Conservation (phyloP, 1,140 invertebrate genomes). For the Drosophila bocki region DNA sequence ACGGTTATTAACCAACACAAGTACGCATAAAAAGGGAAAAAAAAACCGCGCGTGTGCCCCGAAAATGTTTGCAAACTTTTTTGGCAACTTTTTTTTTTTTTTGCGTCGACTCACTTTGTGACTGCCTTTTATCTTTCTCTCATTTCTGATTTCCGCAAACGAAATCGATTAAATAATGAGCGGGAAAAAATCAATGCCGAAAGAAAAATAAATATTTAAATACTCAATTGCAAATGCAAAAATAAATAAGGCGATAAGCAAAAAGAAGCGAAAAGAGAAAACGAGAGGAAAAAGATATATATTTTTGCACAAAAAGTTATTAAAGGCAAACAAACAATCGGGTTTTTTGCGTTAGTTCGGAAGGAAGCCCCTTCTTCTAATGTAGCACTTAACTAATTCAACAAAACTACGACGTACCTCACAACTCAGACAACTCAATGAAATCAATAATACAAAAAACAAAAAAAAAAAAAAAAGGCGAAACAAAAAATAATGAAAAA, state of each 20-base stretch:
- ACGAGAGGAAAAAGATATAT: constrained; percentile 7
- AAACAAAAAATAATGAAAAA: constrained; percentile 56
- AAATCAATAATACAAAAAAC: constrained; percentile 65
- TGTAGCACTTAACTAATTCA: constrained; percentile 78
- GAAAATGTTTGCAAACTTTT: constrained; percentile 64
- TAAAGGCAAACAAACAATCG: constrained; percentile 33
- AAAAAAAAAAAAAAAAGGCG: constrained; percentile 24
- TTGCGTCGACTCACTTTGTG: constrained; percentile 27
- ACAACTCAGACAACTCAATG: constrained; percentile 52
- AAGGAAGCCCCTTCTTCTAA: constrained; percentile 51
- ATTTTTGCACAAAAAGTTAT: constrained; percentile 41
- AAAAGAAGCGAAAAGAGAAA: constrained; percentile 21
- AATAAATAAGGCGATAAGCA: constrained; percentile 31
- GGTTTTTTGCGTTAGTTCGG: constrained; percentile 8
- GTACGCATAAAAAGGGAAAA: constrained; percentile 13
- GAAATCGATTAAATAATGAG: constrained; percentile 78
- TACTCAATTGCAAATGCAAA: constrained; percentile 54
- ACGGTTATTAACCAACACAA: constrained; percentile 76
- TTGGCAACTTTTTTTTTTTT: constrained; percentile 39
- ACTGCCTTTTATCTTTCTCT: constrained; percentile 58
- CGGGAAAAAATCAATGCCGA: constrained; percentile 43
- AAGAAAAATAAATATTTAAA: constrained; percentile 69
- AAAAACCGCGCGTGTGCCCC: constrained; percentile 42
- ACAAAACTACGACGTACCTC: constrained; percentile 70
- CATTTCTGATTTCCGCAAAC: constrained; percentile 73